Evolutionary conservation across 1,140 invertebrate species (phyloP).

Genomic region (Cataglyphis hispanica): DNA sequence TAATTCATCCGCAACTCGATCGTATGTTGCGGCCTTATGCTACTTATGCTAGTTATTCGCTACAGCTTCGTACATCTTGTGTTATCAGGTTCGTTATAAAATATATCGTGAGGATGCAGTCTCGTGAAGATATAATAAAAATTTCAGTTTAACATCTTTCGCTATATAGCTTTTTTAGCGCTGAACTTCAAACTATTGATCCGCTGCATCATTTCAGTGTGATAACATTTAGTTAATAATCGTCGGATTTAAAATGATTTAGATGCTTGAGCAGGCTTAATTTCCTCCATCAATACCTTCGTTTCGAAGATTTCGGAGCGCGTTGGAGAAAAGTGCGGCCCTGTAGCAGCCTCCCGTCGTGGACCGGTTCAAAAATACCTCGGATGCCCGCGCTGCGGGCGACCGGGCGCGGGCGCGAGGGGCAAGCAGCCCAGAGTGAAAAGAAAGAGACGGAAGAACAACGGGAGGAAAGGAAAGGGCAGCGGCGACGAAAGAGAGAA

Average conservation of each 20-base stretch:
- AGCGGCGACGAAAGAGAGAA: slow-evolving; percentile 45
- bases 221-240: neutral
- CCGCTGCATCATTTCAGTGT: too few species aligned
- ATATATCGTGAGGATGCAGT: neutral
- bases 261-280: neutral
- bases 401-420: slow-evolving; percentile 66
- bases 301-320: slow-evolving; percentile 53
- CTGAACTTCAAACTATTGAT: neutral
- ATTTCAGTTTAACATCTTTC: neutral
- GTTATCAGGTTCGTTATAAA: slow-evolving; percentile 7
- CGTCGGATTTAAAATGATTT: neutral
- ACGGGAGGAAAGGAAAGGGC: slow-evolving; percentile 26
- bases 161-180: neutral
- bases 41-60: slow-evolving; percentile 20
- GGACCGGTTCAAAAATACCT: slow-evolving; percentile 87
- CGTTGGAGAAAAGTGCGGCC: slow-evolving; percentile 79
- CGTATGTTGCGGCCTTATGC: slow-evolving; percentile 68
- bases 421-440: slow-evolving; percentile 43
- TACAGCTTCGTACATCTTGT: slow-evolving; percentile 1
- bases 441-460: slow-evolving; percentile 69
- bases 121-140: neutral
- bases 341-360: slow-evolving; percentile 82
- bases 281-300: neutral
- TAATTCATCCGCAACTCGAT: slow-evolving; percentile 83
- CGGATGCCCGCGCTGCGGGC: slow-evolving; percentile 78